A percentile compares a stretch with the other conserved stretches of the same genome.
These are phyloP conservation scores for Myzus persicae DNA, from an alignment of 1,140 invertebrate species.

Conservation along the genomic window DNA sequence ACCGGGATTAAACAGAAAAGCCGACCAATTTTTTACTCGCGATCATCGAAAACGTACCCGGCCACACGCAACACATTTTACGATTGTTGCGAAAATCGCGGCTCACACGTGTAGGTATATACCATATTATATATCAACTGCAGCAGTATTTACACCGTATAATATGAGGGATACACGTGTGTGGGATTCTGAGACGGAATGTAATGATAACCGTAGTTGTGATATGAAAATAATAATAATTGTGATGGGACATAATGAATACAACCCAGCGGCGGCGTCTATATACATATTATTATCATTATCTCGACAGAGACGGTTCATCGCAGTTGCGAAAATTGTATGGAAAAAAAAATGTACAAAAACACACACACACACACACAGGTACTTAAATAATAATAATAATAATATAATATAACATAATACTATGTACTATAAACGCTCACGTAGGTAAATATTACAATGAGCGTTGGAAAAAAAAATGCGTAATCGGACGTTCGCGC, in stretches of 20 bases:
- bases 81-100: not conserved
- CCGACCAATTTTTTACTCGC: not conserved
- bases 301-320: not conserved
- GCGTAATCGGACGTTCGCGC: not conserved
- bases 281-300: not conserved
- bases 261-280: not conserved
- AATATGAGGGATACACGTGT: not conserved
- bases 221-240: not conserved
- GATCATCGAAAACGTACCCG: not conserved
- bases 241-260: not conserved
- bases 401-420: not conserved
- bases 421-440: not conserved
- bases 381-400: not conserved
- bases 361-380: not conserved
- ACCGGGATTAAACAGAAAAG: not conserved
- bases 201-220: not conserved
- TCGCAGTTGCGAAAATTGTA: not conserved
- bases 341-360: not conserved
- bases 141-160: not conserved
- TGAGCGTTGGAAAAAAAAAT: not conserved
- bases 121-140: too few relatives aligned
- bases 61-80: not conserved
- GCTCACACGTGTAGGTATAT: not conserved
- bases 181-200: conserved; percentile 29
- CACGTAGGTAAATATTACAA: not conserved